Evolutionary conservation across 2,797 vertebrate species (phyloP), one percentile per base, ranked within the genome.

Genomic region (Bryconaethiops microstoma): DNA sequence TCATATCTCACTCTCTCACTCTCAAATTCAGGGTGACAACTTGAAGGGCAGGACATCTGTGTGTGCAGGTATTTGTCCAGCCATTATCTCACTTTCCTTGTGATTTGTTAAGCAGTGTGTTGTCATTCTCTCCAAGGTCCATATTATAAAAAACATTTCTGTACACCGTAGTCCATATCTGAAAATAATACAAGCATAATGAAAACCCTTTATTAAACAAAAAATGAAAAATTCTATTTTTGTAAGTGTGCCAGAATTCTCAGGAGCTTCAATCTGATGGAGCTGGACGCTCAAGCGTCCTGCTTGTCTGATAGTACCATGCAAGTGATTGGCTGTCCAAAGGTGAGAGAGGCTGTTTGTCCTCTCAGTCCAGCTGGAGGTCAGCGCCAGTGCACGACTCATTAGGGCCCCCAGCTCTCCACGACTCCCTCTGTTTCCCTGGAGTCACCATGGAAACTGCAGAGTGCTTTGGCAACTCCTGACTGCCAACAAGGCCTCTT

Each of bases 401-500:
- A 73, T 73, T 73, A 73, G 62, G 65, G 52, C 70, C 12, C 42
- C 23, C 14, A 19, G 21, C n/a, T 55, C 50, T 14, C 48, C 48
- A 7, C 48, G 7, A 8, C 48, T 19, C 17, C 52, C 70, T 57
- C 29, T n/a, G 70, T 73, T 57, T 23, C 70, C 70, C 40, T 39
- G 70, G 70, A 39, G 70, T 57, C 52, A 2, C 70, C 70, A 73
- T 73, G 70, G 70, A 55, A 55, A 73, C 50, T 3, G 17, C 9
- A 25, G 17, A n/a, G 12, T 8, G 17, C 52, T n/a, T 73, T 55
- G 70, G 70, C 25, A 73, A 73, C 52, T 57, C 70, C 39, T 40
- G 17, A 52, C 29, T 16, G 16, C 40, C 57, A 72, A 19, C 42
- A 5, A 73, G 70, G 70, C 70, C 70, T 73, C 70, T 64, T 64